Conservation (phyloP, 2,888 invertebrate genomes). For the Trichogramma dendrolimi region DNA sequence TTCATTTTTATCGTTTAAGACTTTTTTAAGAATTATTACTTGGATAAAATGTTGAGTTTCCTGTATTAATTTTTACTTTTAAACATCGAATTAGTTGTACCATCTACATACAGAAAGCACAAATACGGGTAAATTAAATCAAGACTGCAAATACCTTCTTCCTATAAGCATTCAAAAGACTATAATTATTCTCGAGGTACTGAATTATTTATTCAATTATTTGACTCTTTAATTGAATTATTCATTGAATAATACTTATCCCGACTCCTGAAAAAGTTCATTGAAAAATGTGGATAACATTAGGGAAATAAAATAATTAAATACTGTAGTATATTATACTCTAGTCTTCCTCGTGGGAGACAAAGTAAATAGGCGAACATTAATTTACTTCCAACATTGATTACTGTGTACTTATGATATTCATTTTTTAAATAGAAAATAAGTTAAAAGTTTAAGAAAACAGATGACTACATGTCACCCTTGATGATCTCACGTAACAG, state of each 20-base stretch:
- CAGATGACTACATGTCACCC: conserved; percentile 29
- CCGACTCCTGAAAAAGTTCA: too few species aligned
- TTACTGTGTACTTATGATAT: conserved; percentile 39
- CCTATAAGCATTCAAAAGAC: conserved; percentile 17
- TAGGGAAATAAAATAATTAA: background rate
- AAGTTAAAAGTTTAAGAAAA: conserved; percentile 25
- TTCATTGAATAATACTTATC: background rate
- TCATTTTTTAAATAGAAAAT: conserved; percentile 38
- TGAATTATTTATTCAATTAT: background rate
- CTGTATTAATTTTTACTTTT: conserved; percentile 5
- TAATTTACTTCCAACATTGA: conserved; percentile 35
- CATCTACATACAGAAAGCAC: conserved; percentile 26
- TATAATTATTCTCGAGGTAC: conserved; percentile 17
- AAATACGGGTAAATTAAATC: conserved; percentile 22
- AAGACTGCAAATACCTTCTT: conserved; percentile 15
- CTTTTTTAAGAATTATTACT: background rate
- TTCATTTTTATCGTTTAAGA: conserved; percentile 2
- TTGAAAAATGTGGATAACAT: background rate
- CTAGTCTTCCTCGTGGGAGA: background rate
- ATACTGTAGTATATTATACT: background rate
- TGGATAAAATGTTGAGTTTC: background rate
- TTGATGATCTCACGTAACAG: conserved; percentile 38
- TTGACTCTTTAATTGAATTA: conserved; percentile 9
- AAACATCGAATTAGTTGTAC: conserved; percentile 17
- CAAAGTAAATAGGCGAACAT: conserved; percentile 1